Base-by-base conservation (phyloP, 2,113 vertebrate species). In the Xyliphius kryptos region DNA sequence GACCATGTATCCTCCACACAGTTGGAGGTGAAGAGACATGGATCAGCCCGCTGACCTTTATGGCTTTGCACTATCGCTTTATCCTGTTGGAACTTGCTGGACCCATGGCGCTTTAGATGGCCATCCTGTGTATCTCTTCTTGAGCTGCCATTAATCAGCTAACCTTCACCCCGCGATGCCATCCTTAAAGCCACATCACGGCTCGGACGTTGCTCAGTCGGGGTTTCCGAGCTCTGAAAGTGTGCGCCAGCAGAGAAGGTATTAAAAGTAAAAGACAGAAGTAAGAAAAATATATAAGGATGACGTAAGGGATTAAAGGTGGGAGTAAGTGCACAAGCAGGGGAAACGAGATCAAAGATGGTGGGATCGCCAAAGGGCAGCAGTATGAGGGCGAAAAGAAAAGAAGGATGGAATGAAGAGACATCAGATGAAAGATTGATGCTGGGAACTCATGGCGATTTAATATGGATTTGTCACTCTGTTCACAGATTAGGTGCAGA, bases 221-320 rank as follows among this genome's bases (percentile, higher is more conserved):
- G 19, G 2, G 2, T 13, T 14, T 47, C 12, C 41, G 37, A 40
- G 36, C 17, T 3, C 13, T 16, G 13, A 37, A 46, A 11, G 10
- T 15, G 44, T 54, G 49, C 43, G 32, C 9, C 37, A 36, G 47
- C 22, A 14, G 38, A 44, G 21, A 53, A 15, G 26, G 32, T 36
- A 38, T 62, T 61, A 56, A 48, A 46, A 68, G 49, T 11, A 40
- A 50, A 50, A 53, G 54, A 69, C 19, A 15, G 43, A 15, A 46
- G 13, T 46, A 15, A 46, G 43, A n/a, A 15, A n/a, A 15, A 46
- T 6, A 46, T 9, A 15, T n/a, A 21, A n/a, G 38, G 37, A 47
- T 48, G 32, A 62, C 57, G 44, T 62, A 50, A 51, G 12, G 68
- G 49, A 75, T 71, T 80, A 74, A 73, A 80, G 67, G 70, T 56